Conservation (phyloP, 2,797 vertebrate species). For the Leptoclinus maculatus region DNA sequence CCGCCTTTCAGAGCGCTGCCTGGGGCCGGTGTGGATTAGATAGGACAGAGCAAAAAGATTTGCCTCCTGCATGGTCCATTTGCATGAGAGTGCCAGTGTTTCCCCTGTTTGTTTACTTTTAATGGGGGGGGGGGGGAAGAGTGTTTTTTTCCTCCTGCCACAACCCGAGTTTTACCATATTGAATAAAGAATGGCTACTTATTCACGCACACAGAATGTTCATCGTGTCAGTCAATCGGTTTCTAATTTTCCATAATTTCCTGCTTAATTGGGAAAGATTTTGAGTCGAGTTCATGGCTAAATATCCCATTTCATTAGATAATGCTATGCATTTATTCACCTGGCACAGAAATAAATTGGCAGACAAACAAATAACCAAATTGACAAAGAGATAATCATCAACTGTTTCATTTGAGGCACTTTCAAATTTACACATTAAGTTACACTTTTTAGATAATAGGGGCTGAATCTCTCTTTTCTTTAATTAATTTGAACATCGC, state of each 20-base stretch:
- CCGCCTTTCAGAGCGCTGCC: constrained; percentile 71
- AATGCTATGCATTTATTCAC: constrained; percentile 72
- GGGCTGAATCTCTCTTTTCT: background rate
- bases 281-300: constrained; percentile 48
- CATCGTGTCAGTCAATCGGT: constrained; percentile 53
- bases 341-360: constrained; percentile 54
- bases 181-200: constrained; percentile 64
- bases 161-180: constrained; percentile 60
- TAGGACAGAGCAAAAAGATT: constrained; percentile 74
- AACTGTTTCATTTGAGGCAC: constrained; percentile 54
- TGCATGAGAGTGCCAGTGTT: constrained; percentile 73
- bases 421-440: constrained; percentile 59
- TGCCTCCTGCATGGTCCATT: constrained; percentile 71
- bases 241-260: constrained; percentile 61
- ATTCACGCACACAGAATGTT: constrained; percentile 45
- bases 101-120: constrained; percentile 76
- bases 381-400: constrained; percentile 56
- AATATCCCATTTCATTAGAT: constrained; percentile 61
- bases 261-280: constrained; percentile 64
- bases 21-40: constrained; percentile 77
- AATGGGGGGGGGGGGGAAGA: constrained; percentile 51
- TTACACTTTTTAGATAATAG: constrained; percentile 48
- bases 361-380: constrained; percentile 67
- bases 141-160: constrained; percentile 35
- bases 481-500: constrained; percentile 17